These are phyloP conservation scores for Urocynchramus pylzowi DNA, from an alignment of 2,113 vertebrate genomes.

Conservation along the genomic window DNA sequence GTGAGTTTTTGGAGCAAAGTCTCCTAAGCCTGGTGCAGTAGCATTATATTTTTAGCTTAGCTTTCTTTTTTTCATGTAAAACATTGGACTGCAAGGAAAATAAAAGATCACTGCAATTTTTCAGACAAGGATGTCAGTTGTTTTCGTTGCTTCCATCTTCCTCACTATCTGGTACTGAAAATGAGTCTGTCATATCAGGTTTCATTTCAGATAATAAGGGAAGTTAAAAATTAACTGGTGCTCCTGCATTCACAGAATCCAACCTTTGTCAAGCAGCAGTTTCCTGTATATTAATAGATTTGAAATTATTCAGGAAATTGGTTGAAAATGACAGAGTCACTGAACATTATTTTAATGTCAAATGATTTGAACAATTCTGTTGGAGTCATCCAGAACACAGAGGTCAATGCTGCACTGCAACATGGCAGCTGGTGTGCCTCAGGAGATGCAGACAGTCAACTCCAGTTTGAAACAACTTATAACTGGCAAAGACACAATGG, in stretches of 20 bases:
- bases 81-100: neutral
- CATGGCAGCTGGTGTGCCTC: neutral
- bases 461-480: neutral
- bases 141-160: neutral
- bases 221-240: conserved; percentile 62
- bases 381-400: conserved; percentile 65
- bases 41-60: neutral
- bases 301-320: conserved; percentile 79
- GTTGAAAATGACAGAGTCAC: conserved; percentile 68
- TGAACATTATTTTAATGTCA: conserved; percentile 74
- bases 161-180: conserved; percentile 43
- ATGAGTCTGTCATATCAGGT: conserved; percentile 41
- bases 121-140: neutral
- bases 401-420: conserved; percentile 19
- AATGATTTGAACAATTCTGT: conserved; percentile 53
- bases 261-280: conserved; percentile 70
- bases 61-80: neutral
- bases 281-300: conserved; percentile 76
- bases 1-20: neutral
- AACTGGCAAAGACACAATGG: neutral
- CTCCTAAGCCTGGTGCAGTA: neutral
- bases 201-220: conserved; percentile 66
- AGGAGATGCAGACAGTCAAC: neutral
- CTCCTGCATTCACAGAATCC: conserved; percentile 61
- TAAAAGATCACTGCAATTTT: neutral